Base-by-base conservation (phyloP, 2,113 vertebrate species). In the Globicephala melas region DNA sequence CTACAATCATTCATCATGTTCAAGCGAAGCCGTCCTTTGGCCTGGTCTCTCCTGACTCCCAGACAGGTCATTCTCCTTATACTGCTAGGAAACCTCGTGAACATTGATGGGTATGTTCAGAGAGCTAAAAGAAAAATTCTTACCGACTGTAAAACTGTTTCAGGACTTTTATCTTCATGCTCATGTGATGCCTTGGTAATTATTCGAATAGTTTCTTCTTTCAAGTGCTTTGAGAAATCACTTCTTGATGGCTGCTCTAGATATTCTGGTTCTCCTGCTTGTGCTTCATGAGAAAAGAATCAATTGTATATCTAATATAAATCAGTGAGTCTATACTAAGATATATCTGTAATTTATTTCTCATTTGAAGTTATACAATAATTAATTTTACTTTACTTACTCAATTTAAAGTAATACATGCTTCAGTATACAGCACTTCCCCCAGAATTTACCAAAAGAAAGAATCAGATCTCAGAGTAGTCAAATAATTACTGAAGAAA, bases 171-270 rank as follows among this genome's bases (percentile, higher is more conserved):
- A 92, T 99, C 99, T 98, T 99, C 99, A 91, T 99, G 99, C 87
- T 99, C 99, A 53, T 99, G 98, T 67, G 99, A 99, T 25, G 99
- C 99, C 98, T 99, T 99, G 97, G 99, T 99, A 98, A 99, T 99
- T 95, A 99, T 99, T 98, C 98, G 99, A 96, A 99, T 99, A 2
- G 99, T 99, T 98, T 99, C 99, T 98, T 99, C 99, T 98, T 99
- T 99, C 98, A 99, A 98, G 97, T 99, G 99, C 96, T 99, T 99
- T 98, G 99, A 99, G 98, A 99, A 98, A 73, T 99, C 99, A 3
- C 98, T 99, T 98, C 99, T 99, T n/a, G 99, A 99, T 25, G 99
- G 99, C 97, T 99, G 99, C 95, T 99, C 99, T 99, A 99, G 99
- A 98, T 99, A 99, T 96, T 99, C 99, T n/a, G 99, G 99, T 96